These are phyloP conservation scores for Ceryle rudis DNA, from an alignment of 2,797 vertebrate genomes.

Conservation along the genomic window DNA sequence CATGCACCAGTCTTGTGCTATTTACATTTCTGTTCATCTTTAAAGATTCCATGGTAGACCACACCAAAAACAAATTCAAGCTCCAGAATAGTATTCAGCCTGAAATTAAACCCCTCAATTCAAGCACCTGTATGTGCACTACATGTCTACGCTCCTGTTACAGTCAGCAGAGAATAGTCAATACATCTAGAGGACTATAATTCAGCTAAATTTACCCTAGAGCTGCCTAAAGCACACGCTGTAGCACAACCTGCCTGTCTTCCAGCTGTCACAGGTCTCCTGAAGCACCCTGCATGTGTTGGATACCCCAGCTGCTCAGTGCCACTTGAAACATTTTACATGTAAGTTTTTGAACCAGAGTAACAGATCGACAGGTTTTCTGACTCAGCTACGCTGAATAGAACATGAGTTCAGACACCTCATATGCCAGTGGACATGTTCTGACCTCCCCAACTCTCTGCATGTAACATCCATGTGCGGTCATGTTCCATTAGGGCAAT, in stretches of 20 bases:
- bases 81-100: neutral
- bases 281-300: neutral
- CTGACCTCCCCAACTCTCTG: neutral
- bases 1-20: neutral
- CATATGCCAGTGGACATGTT: neutral
- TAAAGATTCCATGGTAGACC: neutral
- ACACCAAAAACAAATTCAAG: neutral
- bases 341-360: neutral
- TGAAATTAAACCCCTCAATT: neutral
- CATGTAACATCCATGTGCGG: neutral
- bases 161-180: neutral
- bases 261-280: neutral
- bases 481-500: neutral
- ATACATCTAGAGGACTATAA: neutral
- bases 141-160: neutral
- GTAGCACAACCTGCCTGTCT: neutral
- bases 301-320: neutral
- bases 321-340: neutral
- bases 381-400: neutral
- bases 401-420: neutral
- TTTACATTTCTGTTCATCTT: neutral
- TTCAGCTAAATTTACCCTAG: neutral
- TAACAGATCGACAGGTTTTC: neutral
- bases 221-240: neutral
- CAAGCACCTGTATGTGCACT: neutral